Base-by-base conservation (phyloP, 2,888 invertebrate species). In the Xylocampa areola region DNA sequence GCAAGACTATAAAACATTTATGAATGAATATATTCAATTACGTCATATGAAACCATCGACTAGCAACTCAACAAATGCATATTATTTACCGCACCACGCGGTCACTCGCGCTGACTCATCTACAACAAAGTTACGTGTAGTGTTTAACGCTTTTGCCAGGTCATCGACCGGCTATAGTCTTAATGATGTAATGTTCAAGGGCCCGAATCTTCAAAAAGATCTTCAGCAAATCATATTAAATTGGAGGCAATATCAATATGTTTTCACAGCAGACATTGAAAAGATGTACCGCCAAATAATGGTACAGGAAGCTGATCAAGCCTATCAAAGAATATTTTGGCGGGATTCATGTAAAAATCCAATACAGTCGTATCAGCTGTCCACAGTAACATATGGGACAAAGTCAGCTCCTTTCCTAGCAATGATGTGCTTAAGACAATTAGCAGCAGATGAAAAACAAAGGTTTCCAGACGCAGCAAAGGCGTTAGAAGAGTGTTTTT, bases 321-420 rank as follows among this genome's bases (percentile, higher is more conserved):
- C 11, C 29, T 29, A 29, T 11, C 29, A 29, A 5, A 29, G 11
- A 29, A 29, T 29, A 29, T 1, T 29, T 1, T 29, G 29, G 29
- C n/a, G 29, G 5, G 10, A n/a, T 4, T 29, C 29, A 29, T 11
- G 4, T 11, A 3, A 29, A 11, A 4, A 2, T 14, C 39, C 39
- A 3, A 25, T 39, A 10, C 39, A 39, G 3, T 11, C 10, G 8
- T 39, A 4, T 5, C 23, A 39, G 14, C 23, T 39, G 1, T 14
- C 23, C 5, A 39, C 39, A 4, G 13, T 39, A 8, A 39, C 39
- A 1, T 39, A 39, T 7, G 39, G 39, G 1, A 39, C 39, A 7
- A 39, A 39, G 14, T 10, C 39, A 0, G 39, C 39, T 0, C 39
- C 39, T 25, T 39, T 39, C 25, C 13, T 39, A 4, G 39, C 39